Percentiles rank a stretch among this genome's conserved stretches.
Evolutionary conservation across 1,140 invertebrate species (phyloP).

Genomic region (Bombus waltoni): DNA sequence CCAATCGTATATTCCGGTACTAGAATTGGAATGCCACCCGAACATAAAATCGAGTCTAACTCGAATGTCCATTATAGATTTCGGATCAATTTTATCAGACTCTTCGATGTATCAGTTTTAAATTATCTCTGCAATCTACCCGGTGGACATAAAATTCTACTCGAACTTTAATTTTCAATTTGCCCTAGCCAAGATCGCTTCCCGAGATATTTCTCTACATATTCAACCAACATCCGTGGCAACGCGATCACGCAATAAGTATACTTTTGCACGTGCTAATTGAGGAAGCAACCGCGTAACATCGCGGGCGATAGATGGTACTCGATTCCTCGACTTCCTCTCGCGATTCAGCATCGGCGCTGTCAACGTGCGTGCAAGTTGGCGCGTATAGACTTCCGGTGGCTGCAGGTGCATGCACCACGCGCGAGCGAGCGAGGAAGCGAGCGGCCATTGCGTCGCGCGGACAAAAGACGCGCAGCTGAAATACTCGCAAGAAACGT

Average conservation of each 20-base stretch:
- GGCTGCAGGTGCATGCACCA: slow-evolving; percentile 51
- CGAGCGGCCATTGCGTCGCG: slow-evolving; percentile 45
- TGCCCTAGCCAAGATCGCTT: too few species aligned
- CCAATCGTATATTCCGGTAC: neutral
- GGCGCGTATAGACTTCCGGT: slow-evolving; percentile 46
- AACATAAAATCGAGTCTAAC: too few species aligned
- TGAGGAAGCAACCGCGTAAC: neutral
- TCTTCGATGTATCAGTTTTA: too few species aligned
- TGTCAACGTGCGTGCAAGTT: slow-evolving; percentile 60
- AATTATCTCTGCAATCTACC: too few species aligned
- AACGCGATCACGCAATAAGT: neutral
- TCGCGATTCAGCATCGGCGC: slow-evolving; percentile 1
- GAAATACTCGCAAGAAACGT: slow-evolving; percentile 54
- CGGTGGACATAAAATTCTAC: too few species aligned
- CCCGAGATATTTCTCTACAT: too few species aligned
- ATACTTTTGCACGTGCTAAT: neutral
- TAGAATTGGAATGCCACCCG: neutral
- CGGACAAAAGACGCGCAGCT: slow-evolving; percentile 52
- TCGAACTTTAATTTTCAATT: too few species aligned
- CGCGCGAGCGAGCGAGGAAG: neutral
- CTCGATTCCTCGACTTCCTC: slow-evolving; percentile 1
- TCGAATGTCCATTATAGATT: too few species aligned
- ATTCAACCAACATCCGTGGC: too few species aligned
- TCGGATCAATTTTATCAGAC: too few species aligned
- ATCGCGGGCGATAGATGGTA: neutral